Conservation (phyloP, 2,797 vertebrate genomes). For the Gambelia wislizenii region DNA sequence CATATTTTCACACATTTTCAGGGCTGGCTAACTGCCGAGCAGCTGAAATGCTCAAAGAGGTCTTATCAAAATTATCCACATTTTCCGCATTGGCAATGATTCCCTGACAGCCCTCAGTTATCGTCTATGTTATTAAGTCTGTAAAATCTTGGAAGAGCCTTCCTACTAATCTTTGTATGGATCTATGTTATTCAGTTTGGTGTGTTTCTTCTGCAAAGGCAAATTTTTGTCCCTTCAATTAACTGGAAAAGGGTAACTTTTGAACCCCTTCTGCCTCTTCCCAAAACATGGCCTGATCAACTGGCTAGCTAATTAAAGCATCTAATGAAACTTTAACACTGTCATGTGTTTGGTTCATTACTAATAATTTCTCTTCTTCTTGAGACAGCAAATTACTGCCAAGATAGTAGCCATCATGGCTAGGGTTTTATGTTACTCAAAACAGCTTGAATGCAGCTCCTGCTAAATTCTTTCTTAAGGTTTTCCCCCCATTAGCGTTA, state of each 20-base stretch:
- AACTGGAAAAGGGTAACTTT: conserved; percentile 26
- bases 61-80: conserved; percentile 38
- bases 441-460: conserved; percentile 54
- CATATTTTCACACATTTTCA: conserved; percentile 28
- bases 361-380: conserved; percentile 37
- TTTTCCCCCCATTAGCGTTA: conserved; percentile 50
- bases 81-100: conserved; percentile 48
- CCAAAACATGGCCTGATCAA: conserved; percentile 32
- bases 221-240: conserved; percentile 44
- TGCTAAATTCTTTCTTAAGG: conserved; percentile 60
- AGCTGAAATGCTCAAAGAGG: conserved; percentile 40
- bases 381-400: conserved; percentile 19
- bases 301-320: conserved; percentile 33
- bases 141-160: conserved; percentile 45
- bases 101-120: conserved; percentile 37
- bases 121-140: conserved; percentile 38
- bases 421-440: conserved; percentile 28
- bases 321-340: conserved; percentile 48
- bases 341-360: conserved; percentile 44
- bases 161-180: conserved; percentile 29
- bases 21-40: conserved; percentile 38
- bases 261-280: conserved; percentile 33
- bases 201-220: conserved; percentile 38
- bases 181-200: conserved; percentile 26
- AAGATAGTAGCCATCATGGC: conserved; percentile 17